Percentiles rank a stretch among this genome's conserved stretches.
Conservation (phyloP, 2,113 vertebrate genomes). For the Periophthalmodon schlosseri region DNA sequence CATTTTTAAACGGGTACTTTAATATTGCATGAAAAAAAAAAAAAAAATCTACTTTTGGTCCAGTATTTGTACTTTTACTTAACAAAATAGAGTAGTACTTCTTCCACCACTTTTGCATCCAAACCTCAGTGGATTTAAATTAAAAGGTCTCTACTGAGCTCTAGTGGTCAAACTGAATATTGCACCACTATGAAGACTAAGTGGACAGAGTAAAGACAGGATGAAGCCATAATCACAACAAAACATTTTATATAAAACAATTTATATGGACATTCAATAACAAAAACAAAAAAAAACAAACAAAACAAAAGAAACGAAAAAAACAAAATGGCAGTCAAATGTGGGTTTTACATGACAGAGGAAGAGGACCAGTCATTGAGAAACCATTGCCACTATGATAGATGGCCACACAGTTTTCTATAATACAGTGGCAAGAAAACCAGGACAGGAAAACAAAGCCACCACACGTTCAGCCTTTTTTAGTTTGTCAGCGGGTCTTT, state of each 20-base stretch:
- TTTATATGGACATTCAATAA: conserved; percentile 84
- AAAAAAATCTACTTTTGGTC: too few relatives aligned
- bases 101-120: not conserved
- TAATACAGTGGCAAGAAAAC: conserved; percentile 72
- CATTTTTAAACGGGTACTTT: too few relatives aligned
- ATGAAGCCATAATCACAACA: conserved; percentile 64
- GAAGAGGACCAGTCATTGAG: conserved; percentile 60
- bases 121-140: not conserved
- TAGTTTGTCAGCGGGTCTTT: conserved; percentile 47
- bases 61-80: too few relatives aligned
- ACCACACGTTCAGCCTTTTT: conserved; percentile 47
- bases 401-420: conserved; percentile 71
- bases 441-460: conserved; percentile 51
- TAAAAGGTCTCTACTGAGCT: not conserved
- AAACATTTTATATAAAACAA: conserved; percentile 81
- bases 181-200: not conserved
- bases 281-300: conserved; percentile 73
- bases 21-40: too few relatives aligned
- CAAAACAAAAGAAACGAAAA: not conserved
- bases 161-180: not conserved
- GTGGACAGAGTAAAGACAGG: conserved; percentile 32
- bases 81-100: too few relatives aligned
- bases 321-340: conserved; percentile 71
- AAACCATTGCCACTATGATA: conserved; percentile 73
- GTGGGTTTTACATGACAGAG: conserved; percentile 64